Conservation (phyloP, 1,140 invertebrate species). For the Riptortus pedestris region DNA sequence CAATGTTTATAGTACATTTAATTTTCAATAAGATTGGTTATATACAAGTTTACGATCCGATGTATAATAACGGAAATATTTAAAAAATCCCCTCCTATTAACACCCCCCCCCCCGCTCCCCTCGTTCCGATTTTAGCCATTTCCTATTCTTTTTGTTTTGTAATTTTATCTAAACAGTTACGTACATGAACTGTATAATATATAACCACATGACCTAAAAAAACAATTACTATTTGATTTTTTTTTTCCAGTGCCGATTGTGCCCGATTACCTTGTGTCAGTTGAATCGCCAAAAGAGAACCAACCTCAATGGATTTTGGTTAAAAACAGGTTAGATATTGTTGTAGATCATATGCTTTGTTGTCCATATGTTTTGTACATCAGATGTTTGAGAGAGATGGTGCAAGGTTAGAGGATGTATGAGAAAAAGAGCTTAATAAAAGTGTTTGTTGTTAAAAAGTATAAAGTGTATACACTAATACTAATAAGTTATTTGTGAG, state of each 20-base stretch:
- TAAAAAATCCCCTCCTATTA: background rate
- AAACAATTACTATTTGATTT: background rate
- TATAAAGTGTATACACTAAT: too few species aligned
- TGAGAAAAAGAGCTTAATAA: too few species aligned
- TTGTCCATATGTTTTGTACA: too few species aligned
- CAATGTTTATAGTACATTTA: background rate
- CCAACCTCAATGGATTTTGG: background rate
- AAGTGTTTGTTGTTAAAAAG: too few species aligned
- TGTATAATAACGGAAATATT: background rate
- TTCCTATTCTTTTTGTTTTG: background rate
- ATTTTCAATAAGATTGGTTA: background rate
- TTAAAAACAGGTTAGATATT: slow-evolving; percentile 16
- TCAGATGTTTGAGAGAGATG: too few species aligned
- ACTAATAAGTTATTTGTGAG: too few species aligned
- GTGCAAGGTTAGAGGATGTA: too few species aligned
- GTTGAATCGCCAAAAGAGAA: slow-evolving; percentile 36
- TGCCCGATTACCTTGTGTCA: slow-evolving; percentile 65
- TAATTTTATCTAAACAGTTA: background rate
- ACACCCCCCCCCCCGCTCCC: background rate
- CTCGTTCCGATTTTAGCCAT: background rate
- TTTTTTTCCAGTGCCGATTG: slow-evolving; percentile 62
- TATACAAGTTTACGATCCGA: background rate
- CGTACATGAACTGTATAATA: background rate
- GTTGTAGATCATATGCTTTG: too few species aligned
- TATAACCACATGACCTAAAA: background rate